phyloP scores from a whole-genome alignment of 2,797 vertebrate species.

The Simalia tracyae region DNA sequence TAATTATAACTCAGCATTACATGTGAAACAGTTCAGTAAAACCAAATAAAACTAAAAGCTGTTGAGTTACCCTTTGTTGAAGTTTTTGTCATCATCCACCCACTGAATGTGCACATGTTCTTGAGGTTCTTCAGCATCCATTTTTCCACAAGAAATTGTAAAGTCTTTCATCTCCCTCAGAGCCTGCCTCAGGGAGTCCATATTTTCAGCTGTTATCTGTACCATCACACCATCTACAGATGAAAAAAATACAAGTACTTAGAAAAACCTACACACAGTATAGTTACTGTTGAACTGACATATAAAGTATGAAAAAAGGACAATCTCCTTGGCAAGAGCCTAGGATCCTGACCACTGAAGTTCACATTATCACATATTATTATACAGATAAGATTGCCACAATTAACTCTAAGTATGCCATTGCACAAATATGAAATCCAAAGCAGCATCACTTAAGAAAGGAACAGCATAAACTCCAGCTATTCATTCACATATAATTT shows the following conservation, averaged over 20 bases:
- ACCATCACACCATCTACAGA: constrained; percentile 95
- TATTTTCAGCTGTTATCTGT: constrained; percentile 96
- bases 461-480: not conserved
- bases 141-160: constrained; percentile 90
- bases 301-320: not conserved
- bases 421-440: not conserved
- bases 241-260: constrained; percentile 40
- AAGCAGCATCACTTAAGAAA: not conserved
- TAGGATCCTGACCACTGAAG: not conserved
- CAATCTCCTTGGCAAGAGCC: not conserved
- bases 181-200: constrained; percentile 92
- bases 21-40: not conserved
- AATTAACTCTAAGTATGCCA: not conserved
- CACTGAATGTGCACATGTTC: constrained; percentile 92
- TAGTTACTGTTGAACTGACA: not conserved
- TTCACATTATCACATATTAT: not conserved
- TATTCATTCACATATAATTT: not conserved
- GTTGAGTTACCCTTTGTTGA: constrained; percentile 88
- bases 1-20: not conserved
- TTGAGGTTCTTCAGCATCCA: constrained; percentile 90
- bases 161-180: constrained; percentile 98
- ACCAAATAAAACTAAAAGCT: not conserved
- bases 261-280: constrained; percentile 24
- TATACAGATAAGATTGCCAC: not conserved
- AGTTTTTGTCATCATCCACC: constrained; percentile 95